A percentile compares a stretch with the other conserved stretches of the same genome.
These are phyloP conservation scores for Brachyalestes nurse DNA, from an alignment of 2,797 vertebrate genomes.

Conservation along the genomic window DNA sequence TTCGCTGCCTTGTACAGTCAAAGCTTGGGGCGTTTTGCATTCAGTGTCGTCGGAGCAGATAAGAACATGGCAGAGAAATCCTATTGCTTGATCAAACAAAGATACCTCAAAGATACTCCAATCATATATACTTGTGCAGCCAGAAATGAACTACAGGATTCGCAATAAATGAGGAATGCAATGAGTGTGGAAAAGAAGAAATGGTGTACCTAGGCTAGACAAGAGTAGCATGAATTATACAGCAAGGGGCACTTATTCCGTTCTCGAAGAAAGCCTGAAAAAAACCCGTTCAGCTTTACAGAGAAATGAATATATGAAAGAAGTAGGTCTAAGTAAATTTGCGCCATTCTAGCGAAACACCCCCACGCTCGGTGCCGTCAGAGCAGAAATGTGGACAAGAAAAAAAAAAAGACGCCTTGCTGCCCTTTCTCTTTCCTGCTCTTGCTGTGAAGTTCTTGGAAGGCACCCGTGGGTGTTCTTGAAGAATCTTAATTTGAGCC, in stretches of 20 bases:
- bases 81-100: not conserved
- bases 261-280: not conserved
- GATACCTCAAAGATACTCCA: not conserved
- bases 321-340: not conserved
- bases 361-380: not conserved
- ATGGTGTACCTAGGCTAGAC: not conserved
- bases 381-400: not conserved
- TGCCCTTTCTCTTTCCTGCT: constrained; percentile 2
- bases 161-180: not conserved
- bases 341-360: not conserved
- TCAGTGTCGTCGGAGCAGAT: not conserved
- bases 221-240: not conserved
- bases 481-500: constrained; percentile 34
- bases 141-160: not conserved
- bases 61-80: not conserved
- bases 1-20: too few relatives aligned
- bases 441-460: constrained; percentile 48
- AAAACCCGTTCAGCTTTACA: not conserved
- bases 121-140: not conserved
- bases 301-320: not conserved
- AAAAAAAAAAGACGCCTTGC: not conserved
- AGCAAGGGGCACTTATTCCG: not conserved
- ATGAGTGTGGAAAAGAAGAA: not conserved
- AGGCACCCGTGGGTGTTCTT: constrained; percentile 40
- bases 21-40: not conserved